Evolutionary conservation across 1,140 invertebrate genomes (phyloP).

Genomic region (Adoxophyes honmai): DNA sequence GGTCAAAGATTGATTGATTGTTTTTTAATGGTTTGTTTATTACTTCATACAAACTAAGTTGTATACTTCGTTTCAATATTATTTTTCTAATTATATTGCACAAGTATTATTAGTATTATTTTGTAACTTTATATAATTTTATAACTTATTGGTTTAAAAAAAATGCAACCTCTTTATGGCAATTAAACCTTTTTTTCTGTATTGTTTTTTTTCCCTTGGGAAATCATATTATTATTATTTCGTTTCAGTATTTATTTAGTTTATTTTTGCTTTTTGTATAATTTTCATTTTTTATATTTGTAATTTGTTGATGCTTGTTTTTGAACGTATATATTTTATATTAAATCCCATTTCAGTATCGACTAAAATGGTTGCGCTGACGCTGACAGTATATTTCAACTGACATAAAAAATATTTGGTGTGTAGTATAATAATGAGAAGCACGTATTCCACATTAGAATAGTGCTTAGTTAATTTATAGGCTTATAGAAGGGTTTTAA

Average conservation of each 20-base stretch:
- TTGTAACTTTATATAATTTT: too few species aligned
- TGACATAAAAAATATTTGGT: neutral
- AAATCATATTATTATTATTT: too few species aligned
- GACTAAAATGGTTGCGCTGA: neutral
- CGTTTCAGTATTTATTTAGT: conserved; percentile 17
- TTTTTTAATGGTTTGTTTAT: too few species aligned
- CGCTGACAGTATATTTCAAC: neutral
- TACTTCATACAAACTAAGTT: too few species aligned
- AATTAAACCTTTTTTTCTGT: neutral
- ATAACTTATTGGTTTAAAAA: too few species aligned
- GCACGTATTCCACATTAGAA: conserved; percentile 1
- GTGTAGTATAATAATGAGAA: neutral
- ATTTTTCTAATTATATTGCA: too few species aligned
- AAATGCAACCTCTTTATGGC: neutral
- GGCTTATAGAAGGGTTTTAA: neutral
- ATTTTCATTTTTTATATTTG: conserved; percentile 4
- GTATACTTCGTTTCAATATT: too few species aligned
- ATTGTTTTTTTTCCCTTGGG: neutral
- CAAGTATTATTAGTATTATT: too few species aligned
- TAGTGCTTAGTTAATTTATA: neutral
- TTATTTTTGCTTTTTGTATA: conserved; percentile 13
- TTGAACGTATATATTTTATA: conserved; percentile 9
- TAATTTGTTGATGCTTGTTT: conserved; percentile 8
- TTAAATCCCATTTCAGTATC: neutral
- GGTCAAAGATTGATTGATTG: too few species aligned